Conservation (phyloP, 2,113 vertebrate species). For the Bubo scandiacus region DNA sequence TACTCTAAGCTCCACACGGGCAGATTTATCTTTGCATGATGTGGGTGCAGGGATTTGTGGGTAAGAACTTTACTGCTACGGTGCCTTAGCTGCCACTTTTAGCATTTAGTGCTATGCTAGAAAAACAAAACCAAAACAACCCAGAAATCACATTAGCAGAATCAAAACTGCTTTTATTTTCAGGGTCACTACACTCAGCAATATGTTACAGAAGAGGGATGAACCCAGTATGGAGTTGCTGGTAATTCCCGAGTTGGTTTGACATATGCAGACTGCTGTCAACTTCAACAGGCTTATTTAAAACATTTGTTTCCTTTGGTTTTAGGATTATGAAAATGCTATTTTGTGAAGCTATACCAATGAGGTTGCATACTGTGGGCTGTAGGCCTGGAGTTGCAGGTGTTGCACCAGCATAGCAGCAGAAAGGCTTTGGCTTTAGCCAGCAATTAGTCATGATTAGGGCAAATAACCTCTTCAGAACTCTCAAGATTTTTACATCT, state of each 20-base stretch:
- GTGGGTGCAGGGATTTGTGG: neutral
- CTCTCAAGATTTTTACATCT: constrained; percentile 1
- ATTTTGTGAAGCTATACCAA: neutral
- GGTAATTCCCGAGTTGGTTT: constrained; percentile 17
- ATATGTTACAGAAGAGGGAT: constrained; percentile 12
- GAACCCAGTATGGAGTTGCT: constrained; percentile 16
- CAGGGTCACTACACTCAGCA: neutral
- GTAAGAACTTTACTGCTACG: neutral
- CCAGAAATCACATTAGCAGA: constrained; percentile 3
- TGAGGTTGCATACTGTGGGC: neutral
- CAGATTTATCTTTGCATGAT: neutral
- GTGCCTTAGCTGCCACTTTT: neutral
- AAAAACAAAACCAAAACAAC: neutral
- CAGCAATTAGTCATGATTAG: neutral
- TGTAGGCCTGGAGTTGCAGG: neutral
- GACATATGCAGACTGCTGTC: constrained; percentile 6
- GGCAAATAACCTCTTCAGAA: neutral
- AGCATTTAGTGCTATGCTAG: neutral
- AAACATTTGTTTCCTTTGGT: constrained; percentile 35
- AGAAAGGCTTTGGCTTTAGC: neutral
- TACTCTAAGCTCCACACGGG: neutral
- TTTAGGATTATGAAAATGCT: constrained; percentile 2
- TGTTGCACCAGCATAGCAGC: neutral
- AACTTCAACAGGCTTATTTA: constrained; percentile 37
- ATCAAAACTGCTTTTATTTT: constrained; percentile 28